Evolutionary conservation across 35 echinoderm and acorn worm species (phyloP), one percentile per base, ranked within the genome.

Genomic region (Lytechinus variegatus): DNA sequence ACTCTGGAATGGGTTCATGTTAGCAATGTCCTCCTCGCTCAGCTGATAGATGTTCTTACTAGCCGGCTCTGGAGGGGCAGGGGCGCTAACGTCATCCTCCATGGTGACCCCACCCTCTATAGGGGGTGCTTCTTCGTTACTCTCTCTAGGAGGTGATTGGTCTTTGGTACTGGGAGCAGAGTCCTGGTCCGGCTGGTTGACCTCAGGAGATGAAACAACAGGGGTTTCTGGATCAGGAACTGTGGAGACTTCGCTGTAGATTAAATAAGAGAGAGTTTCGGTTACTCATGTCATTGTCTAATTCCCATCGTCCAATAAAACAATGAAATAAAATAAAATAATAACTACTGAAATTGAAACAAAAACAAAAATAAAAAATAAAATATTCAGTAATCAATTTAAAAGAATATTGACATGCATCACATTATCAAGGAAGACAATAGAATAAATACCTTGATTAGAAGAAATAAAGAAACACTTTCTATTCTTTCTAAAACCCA

Each of bases 31-130:
- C 19, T 97, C 96, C 3, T 98, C 97, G 72, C 61, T 96, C 5
- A 98, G 86, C 52, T 98, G 95, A 12, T 97, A 98, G 52, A 98
- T 98, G 86, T 94, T 98, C 58, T 98, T 96, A 11, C 96, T 57
- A 9, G 96, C 92, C 6, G 96, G 54, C 54, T 97, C 95, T 8
- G 95, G 58, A 4, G 96, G 96, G 9, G 96, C 61, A 91, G 96
- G 95, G 79, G 89, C 91, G 16, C 27, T 12, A 58, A 97, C 91
- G 16, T 54, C 24, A 54, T 95, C 92, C 53, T 93, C 92, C 92
- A 93, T 93, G 92, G 92, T 57, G 92, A n/a, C 92, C 92, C 92
- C 92, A 27, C 92, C 92, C 92, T 93, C 92, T 27, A 13, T 10
- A 57, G 92, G 27, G 55, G 92, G 92, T 33, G 9, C 88, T 9